Percentiles rank a stretch among this genome's conserved stretches.
Evolutionary conservation across 2,797 vertebrate species (phyloP).

Genomic region (Thalassophryne amazonica): DNA sequence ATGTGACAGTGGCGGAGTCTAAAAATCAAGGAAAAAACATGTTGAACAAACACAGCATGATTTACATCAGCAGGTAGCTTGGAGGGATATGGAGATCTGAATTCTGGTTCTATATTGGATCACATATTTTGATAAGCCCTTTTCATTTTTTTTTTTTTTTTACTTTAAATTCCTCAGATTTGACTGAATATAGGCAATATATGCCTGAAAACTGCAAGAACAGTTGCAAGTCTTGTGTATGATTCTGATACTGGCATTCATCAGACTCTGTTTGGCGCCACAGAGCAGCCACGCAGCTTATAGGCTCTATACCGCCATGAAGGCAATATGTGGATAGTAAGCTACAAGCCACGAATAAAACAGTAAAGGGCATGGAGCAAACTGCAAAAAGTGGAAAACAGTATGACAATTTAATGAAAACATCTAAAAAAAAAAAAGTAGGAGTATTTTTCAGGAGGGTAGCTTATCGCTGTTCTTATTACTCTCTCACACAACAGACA

Average conservation of each 20-base stretch:
- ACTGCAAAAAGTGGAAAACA: background rate
- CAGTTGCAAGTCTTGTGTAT: constrained; percentile 6
- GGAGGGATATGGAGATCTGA: no score
- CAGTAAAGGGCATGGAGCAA: constrained; percentile 7
- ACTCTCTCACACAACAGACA: no score
- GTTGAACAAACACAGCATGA: no score
- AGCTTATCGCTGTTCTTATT: no score
- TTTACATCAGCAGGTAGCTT: no score
- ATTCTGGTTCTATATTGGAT: no score
- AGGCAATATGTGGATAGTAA: constrained; percentile 24
- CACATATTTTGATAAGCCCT: no score
- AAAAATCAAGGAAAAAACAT: no score
- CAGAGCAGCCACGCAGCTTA: constrained; percentile 26
- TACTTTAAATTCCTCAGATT: background rate
- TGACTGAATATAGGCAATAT: background rate
- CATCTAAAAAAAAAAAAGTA: no score
- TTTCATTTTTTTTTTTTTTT: no score
- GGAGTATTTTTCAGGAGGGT: no score
- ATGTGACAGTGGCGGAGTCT: no score
- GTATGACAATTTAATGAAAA: background rate
- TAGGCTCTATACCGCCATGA: constrained; percentile 29
- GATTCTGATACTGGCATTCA: constrained; percentile 25
- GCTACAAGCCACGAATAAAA: constrained; percentile 18
- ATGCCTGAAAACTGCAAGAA: background rate
- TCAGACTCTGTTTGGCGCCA: constrained; percentile 30